Evolutionary conservation across 2,888 invertebrate genomes (phyloP).

Genomic region (Lydus trimaculatus): DNA sequence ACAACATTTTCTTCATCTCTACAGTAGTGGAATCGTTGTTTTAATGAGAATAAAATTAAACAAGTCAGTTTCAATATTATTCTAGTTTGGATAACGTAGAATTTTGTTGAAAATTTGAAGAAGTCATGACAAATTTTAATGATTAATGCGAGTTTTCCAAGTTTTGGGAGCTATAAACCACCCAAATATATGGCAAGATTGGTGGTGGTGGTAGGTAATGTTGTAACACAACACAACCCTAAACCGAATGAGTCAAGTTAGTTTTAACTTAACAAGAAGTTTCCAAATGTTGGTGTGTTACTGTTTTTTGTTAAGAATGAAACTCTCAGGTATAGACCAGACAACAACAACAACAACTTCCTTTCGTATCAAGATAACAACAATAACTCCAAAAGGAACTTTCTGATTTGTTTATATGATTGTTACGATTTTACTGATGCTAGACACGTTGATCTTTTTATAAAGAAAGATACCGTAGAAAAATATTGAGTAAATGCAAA

Average conservation of each 20-base stretch:
- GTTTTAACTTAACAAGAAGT: too few relatives aligned
- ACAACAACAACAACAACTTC: neutral
- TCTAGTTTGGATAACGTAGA: neutral
- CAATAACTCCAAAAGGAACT: neutral
- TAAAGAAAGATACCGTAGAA: neutral
- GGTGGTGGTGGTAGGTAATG: too few relatives aligned
- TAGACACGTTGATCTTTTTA: neutral
- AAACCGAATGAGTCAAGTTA: too few relatives aligned
- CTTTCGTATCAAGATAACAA: neutral
- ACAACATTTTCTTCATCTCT: neutral
- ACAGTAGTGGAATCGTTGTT: neutral
- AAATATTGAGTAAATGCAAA: neutral
- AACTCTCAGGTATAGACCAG: neutral
- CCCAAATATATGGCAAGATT: too few relatives aligned
- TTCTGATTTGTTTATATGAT: neutral
- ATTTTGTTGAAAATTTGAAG: too few relatives aligned
- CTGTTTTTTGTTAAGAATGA: too few relatives aligned
- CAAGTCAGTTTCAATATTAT: neutral
- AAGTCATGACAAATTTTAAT: too few relatives aligned
- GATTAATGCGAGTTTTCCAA: too few relatives aligned
- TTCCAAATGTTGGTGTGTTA: too few relatives aligned
- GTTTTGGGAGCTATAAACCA: too few relatives aligned
- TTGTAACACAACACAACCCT: too few relatives aligned
- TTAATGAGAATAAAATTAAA: constrained; percentile 11
- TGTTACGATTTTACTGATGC: neutral